Evolutionary conservation across 2,113 vertebrate species (phyloP).

Genomic region (Muntiacus reevesi): DNA sequence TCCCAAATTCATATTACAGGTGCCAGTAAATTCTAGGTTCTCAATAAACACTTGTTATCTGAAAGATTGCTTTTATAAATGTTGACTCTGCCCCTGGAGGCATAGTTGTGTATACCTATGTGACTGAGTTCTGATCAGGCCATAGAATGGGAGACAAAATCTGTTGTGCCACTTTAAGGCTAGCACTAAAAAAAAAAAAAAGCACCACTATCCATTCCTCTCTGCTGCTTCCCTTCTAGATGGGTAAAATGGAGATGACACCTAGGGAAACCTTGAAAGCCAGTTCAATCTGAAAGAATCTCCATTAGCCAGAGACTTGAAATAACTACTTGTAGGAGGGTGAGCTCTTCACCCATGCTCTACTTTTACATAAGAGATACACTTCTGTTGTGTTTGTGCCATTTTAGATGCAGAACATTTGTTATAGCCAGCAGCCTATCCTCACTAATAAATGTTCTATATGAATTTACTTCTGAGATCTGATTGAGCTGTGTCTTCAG

Average conservation of each 20-base stretch:
- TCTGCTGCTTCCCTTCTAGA: not conserved
- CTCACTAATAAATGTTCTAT: not conserved
- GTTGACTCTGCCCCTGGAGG: not conserved
- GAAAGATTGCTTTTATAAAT: not conserved
- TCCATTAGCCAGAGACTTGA: not conserved
- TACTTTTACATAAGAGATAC: not conserved
- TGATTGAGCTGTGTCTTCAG: not conserved
- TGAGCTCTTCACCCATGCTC: not conserved
- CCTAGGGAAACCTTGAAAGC: not conserved
- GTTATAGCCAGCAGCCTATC: not conserved
- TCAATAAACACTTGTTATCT: not conserved
- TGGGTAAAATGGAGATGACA: not conserved
- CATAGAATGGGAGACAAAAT: not conserved
- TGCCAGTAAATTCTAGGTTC: not conserved
- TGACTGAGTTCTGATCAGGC: not conserved
- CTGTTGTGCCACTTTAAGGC: not conserved
- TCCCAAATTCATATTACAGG: not conserved
- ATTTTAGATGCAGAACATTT: not conserved
- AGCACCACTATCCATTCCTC: not conserved
- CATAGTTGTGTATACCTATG: not conserved
- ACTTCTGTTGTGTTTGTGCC: not conserved
- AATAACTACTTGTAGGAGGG: not conserved
- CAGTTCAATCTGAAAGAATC: not conserved
- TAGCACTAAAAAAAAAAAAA: not conserved
- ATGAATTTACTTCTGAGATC: not conserved